Base-by-base conservation (phyloP, 1,140 invertebrate genomes). In the fruit fly (Drosophila melanogaster) region DNA sequence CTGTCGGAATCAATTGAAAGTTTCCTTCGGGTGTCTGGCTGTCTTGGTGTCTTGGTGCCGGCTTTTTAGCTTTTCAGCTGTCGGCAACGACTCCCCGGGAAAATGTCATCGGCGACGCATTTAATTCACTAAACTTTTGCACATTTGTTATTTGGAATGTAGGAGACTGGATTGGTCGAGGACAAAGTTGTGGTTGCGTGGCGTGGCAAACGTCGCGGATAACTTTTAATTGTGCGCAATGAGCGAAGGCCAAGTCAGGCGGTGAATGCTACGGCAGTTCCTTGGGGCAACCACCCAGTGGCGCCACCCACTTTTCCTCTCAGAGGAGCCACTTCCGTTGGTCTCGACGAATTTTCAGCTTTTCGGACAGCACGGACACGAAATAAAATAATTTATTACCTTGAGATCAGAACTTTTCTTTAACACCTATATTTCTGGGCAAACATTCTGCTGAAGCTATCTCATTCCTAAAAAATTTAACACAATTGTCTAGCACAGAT, bases 141-240 rank as follows among this genome's bases (percentile, higher is more conserved):
- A 58, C 70, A 86, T 86, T 86, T 81, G 73, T 80, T 85, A 70
- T 79, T 70, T 60, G 60, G 22, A 41, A 51, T 30, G 8, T 10
- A 24, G 26, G 1, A 17, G 41, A 22, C 15, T 7, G 44, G 46
- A 8, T 11, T 2, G 15, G 14, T 11, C 22, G 19, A 53, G 30
- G 41, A 49, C 55, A 26, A 73, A 57, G 46, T 74, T 78, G 67
- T 35, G 73, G 66, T 64, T 58, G 50, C 61, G 51, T 62, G 57
- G 51, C 46, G 37, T 55, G 57, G 51, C 43, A 65, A 65, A 44
- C 51, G 22, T 44, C 56, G 46, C 57, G 75, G 38, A 62, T 59
- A 87, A 87, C 55, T 87, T 87, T 87, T 87, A 87, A 87, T 87
- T 87, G 79, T 65, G 66, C 83, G 79, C 75, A 79, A 77, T 87